Percentiles rank a stretch among this genome's conserved stretches.
Evolutionary conservation across 2,113 vertebrate species (phyloP).

Genomic region (Indri indri): DNA sequence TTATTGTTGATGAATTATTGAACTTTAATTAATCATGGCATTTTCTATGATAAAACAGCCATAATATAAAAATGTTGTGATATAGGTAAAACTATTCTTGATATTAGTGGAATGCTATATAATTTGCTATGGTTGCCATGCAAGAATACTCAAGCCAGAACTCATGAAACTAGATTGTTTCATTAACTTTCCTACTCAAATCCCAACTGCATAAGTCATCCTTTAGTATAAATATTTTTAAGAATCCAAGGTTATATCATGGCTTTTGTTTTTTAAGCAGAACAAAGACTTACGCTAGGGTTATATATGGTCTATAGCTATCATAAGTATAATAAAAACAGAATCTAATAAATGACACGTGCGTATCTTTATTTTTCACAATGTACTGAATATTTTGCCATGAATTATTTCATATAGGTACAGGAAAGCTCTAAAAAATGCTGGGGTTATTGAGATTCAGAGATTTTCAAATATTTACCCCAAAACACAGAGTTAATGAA

Average conservation of each 20-base stretch:
- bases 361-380: background rate
- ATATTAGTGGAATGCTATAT: background rate
- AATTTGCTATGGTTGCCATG: background rate
- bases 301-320: background rate
- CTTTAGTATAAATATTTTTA: background rate
- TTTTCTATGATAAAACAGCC: background rate
- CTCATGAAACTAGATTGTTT: background rate
- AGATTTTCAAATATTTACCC: background rate
- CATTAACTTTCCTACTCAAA: background rate
- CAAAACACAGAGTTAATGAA: background rate
- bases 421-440: background rate
- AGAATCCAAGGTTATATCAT: background rate
- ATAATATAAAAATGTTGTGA: background rate
- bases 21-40: background rate
- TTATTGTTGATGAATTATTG: background rate
- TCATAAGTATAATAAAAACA: background rate
- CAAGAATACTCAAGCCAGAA: background rate
- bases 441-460: background rate
- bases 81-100: background rate
- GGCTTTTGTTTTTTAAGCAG: background rate
- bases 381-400: background rate
- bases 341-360: background rate
- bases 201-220: background rate
- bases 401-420: background rate
- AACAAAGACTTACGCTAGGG: background rate